Conservation (phyloP, 2,888 invertebrate species). For the Eledona agricola region DNA sequence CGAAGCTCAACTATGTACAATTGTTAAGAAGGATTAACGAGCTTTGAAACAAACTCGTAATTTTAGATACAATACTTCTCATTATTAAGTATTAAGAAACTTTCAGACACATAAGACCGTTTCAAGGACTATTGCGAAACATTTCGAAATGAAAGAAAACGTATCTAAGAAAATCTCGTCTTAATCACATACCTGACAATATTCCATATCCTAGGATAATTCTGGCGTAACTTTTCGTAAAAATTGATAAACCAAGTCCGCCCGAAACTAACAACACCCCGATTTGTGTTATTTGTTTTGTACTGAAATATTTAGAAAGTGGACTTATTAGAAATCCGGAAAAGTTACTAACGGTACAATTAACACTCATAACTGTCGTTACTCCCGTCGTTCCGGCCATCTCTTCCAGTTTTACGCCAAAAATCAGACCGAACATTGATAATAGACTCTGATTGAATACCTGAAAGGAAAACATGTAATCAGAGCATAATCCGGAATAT, state of each 20-base stretch:
- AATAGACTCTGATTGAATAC: slow-evolving; percentile 77
- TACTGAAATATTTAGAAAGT: slow-evolving; percentile 67
- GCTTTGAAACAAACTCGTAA: slow-evolving; percentile 39
- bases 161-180: slow-evolving; percentile 3
- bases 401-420: slow-evolving; percentile 70
- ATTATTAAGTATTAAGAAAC: slow-evolving; percentile 41
- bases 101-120: slow-evolving; percentile 29
- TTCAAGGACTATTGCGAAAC: slow-evolving; percentile 27
- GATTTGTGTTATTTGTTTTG: slow-evolving; percentile 65
- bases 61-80: slow-evolving; percentile 39
- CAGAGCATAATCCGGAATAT: too few species aligned
- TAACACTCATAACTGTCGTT: slow-evolving; percentile 73
- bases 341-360: slow-evolving; percentile 72
- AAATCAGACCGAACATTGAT: slow-evolving; percentile 75
- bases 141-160: slow-evolving; percentile 9
- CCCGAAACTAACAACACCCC: slow-evolving; percentile 66
- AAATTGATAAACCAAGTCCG: slow-evolving; percentile 66
- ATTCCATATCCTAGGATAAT: slow-evolving; percentile 67
- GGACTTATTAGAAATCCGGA: slow-evolving; percentile 76
- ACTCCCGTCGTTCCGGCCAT: slow-evolving; percentile 75
- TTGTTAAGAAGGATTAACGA: slow-evolving; percentile 40
- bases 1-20: slow-evolving; percentile 31
- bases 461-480: slow-evolving; percentile 42
- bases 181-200: slow-evolving; percentile 61
- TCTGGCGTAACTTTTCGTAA: slow-evolving; percentile 65